A percentile compares a stretch with the other conserved stretches of the same genome.
These are phyloP conservation scores for Sinhomidia bicolor DNA, from an alignment of 2,888 invertebrate genomes.

Conservation along the genomic window DNA sequence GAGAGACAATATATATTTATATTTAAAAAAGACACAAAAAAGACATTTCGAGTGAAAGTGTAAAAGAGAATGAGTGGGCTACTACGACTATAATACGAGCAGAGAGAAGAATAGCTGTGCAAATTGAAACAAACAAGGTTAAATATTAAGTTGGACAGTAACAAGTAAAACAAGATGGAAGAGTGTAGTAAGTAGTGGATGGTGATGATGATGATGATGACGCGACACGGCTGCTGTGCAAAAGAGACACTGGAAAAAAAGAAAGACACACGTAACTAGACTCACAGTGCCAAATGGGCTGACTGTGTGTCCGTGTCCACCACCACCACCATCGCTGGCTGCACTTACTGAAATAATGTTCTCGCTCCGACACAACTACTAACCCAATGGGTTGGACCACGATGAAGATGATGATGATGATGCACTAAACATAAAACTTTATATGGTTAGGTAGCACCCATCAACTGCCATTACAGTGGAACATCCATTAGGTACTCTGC, in stretches of 20 bases:
- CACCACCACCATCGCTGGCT: background rate
- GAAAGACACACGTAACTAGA: no score
- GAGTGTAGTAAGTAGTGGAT: background rate
- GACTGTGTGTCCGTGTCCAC: background rate
- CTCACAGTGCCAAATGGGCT: background rate
- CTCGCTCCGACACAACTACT: no score
- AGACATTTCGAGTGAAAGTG: no score
- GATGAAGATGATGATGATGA: no score
- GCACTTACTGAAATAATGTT: no score
- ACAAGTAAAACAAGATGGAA: background rate
- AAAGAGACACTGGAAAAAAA: background rate
- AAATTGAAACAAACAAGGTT: conserved; percentile 28
- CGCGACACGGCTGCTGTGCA: background rate
- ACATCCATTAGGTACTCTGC: conserved; percentile 19
- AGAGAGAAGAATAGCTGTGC: background rate
- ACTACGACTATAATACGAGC: no score
- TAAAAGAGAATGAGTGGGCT: no score
- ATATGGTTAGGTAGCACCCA: conserved; percentile 7
- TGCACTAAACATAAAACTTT: background rate
- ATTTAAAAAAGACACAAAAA: no score
- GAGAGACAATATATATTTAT: no score
- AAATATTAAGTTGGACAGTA: conserved; percentile 60
- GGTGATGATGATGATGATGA: background rate
- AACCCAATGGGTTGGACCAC: background rate
- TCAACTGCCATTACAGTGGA: conserved; percentile 48